Evolutionary conservation across 1,140 invertebrate species (phyloP).

Genomic region (Bombus confusus): DNA sequence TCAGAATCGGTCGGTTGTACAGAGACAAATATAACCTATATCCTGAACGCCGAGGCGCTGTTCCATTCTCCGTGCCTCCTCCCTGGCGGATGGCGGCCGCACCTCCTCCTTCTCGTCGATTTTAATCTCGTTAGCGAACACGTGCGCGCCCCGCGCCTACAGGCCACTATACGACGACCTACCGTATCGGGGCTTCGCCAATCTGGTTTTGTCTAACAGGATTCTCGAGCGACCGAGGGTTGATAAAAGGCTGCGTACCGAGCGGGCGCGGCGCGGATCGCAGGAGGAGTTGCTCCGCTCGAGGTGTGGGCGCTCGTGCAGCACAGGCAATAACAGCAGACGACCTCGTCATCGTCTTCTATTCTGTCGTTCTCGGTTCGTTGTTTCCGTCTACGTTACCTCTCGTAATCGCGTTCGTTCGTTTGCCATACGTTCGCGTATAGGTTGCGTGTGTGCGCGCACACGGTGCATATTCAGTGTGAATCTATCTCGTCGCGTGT

Average conservation of each 20-base stretch:
- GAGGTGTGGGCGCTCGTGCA: slow-evolving; percentile 67
- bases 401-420: slow-evolving; percentile 29
- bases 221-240: slow-evolving; percentile 77
- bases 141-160: slow-evolving; percentile 78
- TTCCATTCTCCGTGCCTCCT: slow-evolving; percentile 75
- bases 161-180: slow-evolving; percentile 49
- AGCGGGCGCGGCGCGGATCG: slow-evolving; percentile 72
- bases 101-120: slow-evolving; percentile 69
- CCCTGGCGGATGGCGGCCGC: slow-evolving; percentile 69
- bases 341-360: slow-evolving; percentile 52
- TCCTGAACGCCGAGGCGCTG: slow-evolving; percentile 44
- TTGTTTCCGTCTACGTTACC: slow-evolving; percentile 44
- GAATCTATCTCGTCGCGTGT: slow-evolving; percentile 50
- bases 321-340: slow-evolving; percentile 54
- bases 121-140: slow-evolving; percentile 83
- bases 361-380: slow-evolving; percentile 51
- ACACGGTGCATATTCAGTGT: slow-evolving; percentile 42
- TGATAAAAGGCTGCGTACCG: slow-evolving; percentile 78
- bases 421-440: slow-evolving; percentile 43
- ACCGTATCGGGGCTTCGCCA: slow-evolving; percentile 79
- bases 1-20: slow-evolving; percentile 38
- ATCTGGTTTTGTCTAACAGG: slow-evolving; percentile 84
- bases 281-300: slow-evolving; percentile 64
- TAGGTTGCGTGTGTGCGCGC: slow-evolving; percentile 59
- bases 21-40: slow-evolving; percentile 40